phyloP scores from a whole-genome alignment of 2,888 invertebrate genomes.

The Crioceris asparagi region DNA sequence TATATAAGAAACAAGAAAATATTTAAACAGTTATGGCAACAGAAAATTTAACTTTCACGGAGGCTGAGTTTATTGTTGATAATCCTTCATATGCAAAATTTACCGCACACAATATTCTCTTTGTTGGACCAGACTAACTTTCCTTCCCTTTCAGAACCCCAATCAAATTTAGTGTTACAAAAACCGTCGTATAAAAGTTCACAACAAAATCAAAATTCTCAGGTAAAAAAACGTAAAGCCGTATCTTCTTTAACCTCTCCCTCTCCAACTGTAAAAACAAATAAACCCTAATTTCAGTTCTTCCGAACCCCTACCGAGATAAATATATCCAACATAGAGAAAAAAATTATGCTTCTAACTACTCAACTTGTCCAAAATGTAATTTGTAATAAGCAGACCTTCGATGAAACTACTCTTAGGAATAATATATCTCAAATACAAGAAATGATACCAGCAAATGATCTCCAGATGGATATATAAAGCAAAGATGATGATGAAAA shows the following conservation, averaged over 20 bases:
- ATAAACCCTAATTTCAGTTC: neutral
- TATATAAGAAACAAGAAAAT: slow-evolving; percentile 2
- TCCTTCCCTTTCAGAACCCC: neutral
- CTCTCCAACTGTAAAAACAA: too few species aligned
- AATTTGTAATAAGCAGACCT: neutral
- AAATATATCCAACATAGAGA: neutral
- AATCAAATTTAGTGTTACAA: too few species aligned
- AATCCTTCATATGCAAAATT: slow-evolving; percentile 8
- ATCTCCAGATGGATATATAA: neutral
- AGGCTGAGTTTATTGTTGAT: slow-evolving; percentile 5
- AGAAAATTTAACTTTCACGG: slow-evolving; percentile 4
- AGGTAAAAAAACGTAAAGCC: too few species aligned
- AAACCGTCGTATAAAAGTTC: too few species aligned
- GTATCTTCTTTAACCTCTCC: too few species aligned
- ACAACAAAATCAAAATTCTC: too few species aligned
- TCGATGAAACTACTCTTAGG: slow-evolving; percentile 1
- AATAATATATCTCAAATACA: neutral
- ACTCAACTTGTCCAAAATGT: neutral
- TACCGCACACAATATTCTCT: slow-evolving; percentile 4
- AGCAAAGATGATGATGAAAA: slow-evolving; percentile 1
- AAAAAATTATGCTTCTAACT: neutral
- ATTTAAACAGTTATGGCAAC: slow-evolving; percentile 1
- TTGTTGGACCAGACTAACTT: neutral
- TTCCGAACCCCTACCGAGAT: slow-evolving; percentile 2
- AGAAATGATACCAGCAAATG: neutral